Evolutionary conservation across 2,888 invertebrate genomes (phyloP).

Genomic region (Cephus rjabovi): DNA sequence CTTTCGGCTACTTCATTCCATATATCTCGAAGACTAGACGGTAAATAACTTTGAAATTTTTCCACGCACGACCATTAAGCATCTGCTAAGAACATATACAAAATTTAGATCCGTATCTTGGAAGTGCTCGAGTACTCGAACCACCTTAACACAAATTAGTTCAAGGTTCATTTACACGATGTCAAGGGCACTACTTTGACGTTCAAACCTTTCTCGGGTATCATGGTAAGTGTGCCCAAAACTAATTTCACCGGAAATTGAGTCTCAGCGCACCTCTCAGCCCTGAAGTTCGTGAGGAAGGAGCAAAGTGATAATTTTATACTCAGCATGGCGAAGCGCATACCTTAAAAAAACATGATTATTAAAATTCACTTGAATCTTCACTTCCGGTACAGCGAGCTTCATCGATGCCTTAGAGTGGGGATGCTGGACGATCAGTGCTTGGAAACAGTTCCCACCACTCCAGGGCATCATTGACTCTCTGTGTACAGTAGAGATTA

Average conservation of each 20-base stretch:
- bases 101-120: too few relatives aligned
- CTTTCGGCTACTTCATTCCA: too few relatives aligned
- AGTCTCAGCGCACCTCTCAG: not conserved
- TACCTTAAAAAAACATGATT: not conserved
- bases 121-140: too few relatives aligned
- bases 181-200: not conserved
- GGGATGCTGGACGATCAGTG: not conserved
- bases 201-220: not conserved
- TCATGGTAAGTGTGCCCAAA: not conserved
- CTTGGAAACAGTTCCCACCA: not conserved
- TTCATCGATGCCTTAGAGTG: not conserved
- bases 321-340: conserved; percentile 7
- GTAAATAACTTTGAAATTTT: too few relatives aligned
- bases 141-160: not conserved
- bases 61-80: too few relatives aligned
- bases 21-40: too few relatives aligned
- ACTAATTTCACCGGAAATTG: not conserved
- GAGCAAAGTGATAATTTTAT: conserved; percentile 1
- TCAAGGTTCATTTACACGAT: not conserved
- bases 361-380: not conserved
- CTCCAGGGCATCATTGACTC: not conserved
- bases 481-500: not conserved
- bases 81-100: too few relatives aligned
- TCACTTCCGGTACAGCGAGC: not conserved
- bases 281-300: not conserved